Conservation (phyloP, 2,113 vertebrate species). For the Oreotrochilus melanogaster region DNA sequence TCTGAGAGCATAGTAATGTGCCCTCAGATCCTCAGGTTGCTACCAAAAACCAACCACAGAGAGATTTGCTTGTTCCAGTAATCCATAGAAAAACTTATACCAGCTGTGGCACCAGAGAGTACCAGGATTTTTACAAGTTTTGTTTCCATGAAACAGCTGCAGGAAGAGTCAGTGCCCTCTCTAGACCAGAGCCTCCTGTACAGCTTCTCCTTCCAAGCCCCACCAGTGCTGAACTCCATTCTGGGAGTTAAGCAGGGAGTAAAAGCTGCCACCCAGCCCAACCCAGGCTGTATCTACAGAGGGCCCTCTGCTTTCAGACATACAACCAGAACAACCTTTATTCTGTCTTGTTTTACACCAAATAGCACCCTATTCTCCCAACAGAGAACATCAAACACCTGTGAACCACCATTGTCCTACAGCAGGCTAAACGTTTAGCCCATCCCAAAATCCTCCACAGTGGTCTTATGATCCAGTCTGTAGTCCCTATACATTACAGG, state of each 20-base stretch:
- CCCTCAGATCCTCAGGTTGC: too few relatives aligned
- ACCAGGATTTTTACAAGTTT: not conserved
- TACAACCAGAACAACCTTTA: not conserved
- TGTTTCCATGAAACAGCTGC: not conserved
- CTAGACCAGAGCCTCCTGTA: not conserved
- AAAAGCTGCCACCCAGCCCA: not conserved
- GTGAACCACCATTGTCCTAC: not conserved
- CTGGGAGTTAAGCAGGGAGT: not conserved
- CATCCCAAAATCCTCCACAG: not conserved
- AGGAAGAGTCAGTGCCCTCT: not conserved
- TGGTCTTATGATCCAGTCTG: not conserved
- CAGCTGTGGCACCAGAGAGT: not conserved
- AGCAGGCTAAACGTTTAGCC: not conserved
- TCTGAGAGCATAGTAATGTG: not conserved
- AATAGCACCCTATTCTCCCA: not conserved
- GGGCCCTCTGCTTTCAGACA: not conserved
- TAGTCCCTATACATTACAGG: accelerated
- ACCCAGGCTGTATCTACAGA: not conserved
- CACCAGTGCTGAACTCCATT: not conserved
- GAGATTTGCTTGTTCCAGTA: not conserved
- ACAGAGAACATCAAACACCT: not conserved
- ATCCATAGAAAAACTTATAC: not conserved
- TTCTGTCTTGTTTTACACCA: not conserved
- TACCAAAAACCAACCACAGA: not conserved
- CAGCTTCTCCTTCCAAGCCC: not conserved